Base-by-base conservation (phyloP, 2,797 vertebrate species). In the Rousettus madagascariensis region DNA sequence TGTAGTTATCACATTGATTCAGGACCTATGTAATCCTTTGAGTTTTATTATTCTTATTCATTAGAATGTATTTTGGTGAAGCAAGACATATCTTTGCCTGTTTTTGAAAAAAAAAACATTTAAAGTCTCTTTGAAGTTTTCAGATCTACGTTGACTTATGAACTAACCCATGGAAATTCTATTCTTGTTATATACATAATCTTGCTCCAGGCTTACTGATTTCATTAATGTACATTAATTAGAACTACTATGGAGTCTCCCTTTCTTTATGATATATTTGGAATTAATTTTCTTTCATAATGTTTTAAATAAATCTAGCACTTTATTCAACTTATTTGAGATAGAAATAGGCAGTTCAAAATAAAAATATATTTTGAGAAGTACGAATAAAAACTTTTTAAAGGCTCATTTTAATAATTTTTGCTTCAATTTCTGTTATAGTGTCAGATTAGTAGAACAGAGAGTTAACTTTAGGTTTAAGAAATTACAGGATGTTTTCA, bases 351-450 rank as follows among this genome's bases (percentile, higher is more conserved):
- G n/a, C 4, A 66, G 19, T 26, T 88, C 7, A 94, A 66, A 82
- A 59, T 57, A 84, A 80, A 93, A n/a, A 46, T 41, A 1, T 10
- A 41, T 46, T 85, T 83, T 66, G 8, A 94, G 13, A 43, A 71
- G 8, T 59, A 79, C 6, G 24, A 91, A 86, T 77, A 63, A 46
- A 92, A 61, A 24, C 1, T 59, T 68, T 87, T 22, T 26, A 9
- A 75, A 89, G 41, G 15, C n/a, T 88, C 2, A 59, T 68, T 92
- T 93, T 86, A 71, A 94, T 91, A 7, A 63, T 36, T 65, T 95
- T 78, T 65, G 8, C 38, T 80, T 65, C 61, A 19, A 43, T 26
- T 69, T 2, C 3, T 84, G 3, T 92, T 41, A 57, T 3, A 72
- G 0, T 22, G 33, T 79, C 6, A 11, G 38, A 13, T 65, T 30